Base-by-base conservation (phyloP, 2,888 invertebrate species). In the Molorchus minor region DNA sequence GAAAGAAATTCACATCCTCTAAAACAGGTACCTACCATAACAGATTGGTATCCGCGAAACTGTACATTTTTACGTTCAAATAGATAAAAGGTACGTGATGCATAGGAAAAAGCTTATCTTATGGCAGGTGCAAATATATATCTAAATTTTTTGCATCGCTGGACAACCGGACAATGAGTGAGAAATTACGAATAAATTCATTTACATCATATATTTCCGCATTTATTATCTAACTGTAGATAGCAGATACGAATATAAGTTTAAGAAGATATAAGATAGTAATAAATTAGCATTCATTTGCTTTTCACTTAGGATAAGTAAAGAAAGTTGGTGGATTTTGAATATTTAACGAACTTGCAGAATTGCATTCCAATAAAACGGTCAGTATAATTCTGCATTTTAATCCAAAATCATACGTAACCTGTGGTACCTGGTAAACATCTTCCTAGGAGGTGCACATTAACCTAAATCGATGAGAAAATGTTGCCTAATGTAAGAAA, bases 291-390 rank as follows among this genome's bases (percentile, higher is more conserved):
- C 33, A 53, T 25, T 33, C 43, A 53, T 30, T 53, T 29, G 12
- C 17, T 3, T 33, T 5, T 10, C 12, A n/a, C 3, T 7, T 10
- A 12, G 5, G 3, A 7, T 3, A 33, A 3, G 5, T 33, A 15
- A 53, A 19, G 43, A 53, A 53, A 53, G 29, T 53, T 43, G 12
- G 7, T 3, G 33, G 12, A 33, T 49, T 25, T 44, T 21, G 21
- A 53, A 53, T 36, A 16, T 17, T 49, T 45, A 49, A 41, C 29
- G 7, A 16, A 30, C 33, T 56, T 56, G 49, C 40, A 56, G 56
- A 36, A 38, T 46, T 33, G 41, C 41, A 49, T 56, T 56, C 56
- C 19, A 25, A 7, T 29, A 33, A 17, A 15, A 10, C 3, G 29
- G 13, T 7, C 19, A 25, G 8, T 30, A 12, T 38, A 41, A 3